Evolutionary conservation across 2,888 invertebrate genomes (phyloP).

Genomic region (Sesamia inferens): DNA sequence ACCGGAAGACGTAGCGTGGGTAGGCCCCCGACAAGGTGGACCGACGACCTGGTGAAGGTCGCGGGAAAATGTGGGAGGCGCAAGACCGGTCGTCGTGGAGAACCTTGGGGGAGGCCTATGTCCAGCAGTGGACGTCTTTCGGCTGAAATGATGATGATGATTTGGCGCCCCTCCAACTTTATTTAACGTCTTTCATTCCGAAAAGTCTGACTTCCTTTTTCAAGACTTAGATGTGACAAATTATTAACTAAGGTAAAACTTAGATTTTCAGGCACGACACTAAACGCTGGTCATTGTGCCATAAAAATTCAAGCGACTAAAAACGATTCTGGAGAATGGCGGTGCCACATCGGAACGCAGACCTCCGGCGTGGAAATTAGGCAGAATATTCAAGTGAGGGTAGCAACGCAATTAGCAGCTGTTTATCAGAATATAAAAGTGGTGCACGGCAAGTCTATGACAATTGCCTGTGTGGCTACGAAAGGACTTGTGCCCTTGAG

Average conservation of each 20-base stretch:
- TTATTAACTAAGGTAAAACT: neutral
- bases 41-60: no score
- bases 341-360: slow-evolving; percentile 84
- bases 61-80: no score
- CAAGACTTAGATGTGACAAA: neutral
- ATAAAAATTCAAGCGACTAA: slow-evolving; percentile 74
- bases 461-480: slow-evolving; percentile 82
- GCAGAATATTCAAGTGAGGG: slow-evolving; percentile 77
- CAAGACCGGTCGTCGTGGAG: no score
- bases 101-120: no score
- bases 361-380: slow-evolving; percentile 75
- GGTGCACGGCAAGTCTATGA: slow-evolving; percentile 75
- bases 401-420: slow-evolving; percentile 81
- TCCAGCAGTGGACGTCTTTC: no score
- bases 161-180: neutral
- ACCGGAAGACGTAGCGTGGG: no score
- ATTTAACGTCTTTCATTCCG: no score
- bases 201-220: neutral
- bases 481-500: slow-evolving; percentile 77
- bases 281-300: slow-evolving; percentile 82
- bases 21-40: no score
- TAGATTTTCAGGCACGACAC: slow-evolving; percentile 79
- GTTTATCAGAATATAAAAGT: slow-evolving; percentile 74
- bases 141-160: no score
- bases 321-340: slow-evolving; percentile 84